Conservation (phyloP, 2,888 invertebrate genomes). For the Heliothis peltigera region DNA sequence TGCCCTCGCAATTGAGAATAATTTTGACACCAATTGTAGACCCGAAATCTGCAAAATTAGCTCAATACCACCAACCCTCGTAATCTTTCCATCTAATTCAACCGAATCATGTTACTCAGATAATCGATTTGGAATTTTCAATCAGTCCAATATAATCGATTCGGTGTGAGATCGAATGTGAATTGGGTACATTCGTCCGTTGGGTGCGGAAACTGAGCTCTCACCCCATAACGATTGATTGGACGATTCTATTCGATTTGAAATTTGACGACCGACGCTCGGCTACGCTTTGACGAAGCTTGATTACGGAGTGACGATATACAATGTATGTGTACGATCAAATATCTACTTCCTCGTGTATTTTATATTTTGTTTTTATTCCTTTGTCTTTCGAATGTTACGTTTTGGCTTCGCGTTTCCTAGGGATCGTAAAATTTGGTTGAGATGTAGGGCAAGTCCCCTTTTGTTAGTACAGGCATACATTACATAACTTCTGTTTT, state of each 20-base stretch:
- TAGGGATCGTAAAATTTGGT: conserved; percentile 31
- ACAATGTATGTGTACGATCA: conserved; percentile 5
- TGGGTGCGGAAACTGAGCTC: conserved; percentile 55
- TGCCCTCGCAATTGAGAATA: too few species aligned
- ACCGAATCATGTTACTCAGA: conserved; percentile 48
- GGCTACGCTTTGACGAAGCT: conserved; percentile 55
- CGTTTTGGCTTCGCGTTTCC: conserved; percentile 23
- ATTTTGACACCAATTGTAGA: background rate
- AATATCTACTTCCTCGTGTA: background rate
- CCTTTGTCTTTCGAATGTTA: conserved; percentile 16
- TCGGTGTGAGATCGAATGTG: conserved; percentile 57
- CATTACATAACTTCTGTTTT: background rate
- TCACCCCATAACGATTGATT: conserved; percentile 63
- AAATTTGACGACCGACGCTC: conserved; percentile 61
- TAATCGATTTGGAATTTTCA: conserved; percentile 62
- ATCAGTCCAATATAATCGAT: conserved; percentile 60
- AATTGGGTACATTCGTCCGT: conserved; percentile 56
- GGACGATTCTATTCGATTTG: conserved; percentile 66
- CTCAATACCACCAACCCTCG: conserved; percentile 16
- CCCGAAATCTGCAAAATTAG: conserved; percentile 42
- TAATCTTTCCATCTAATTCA: conserved; percentile 48
- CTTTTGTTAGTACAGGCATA: background rate
- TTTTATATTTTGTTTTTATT: conserved; percentile 24
- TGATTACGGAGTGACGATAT: conserved; percentile 57
- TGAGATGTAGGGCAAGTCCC: background rate